These are phyloP conservation scores for Anoura caudifer DNA, from an alignment of 2,113 vertebrate genomes.

Conservation along the genomic window DNA sequence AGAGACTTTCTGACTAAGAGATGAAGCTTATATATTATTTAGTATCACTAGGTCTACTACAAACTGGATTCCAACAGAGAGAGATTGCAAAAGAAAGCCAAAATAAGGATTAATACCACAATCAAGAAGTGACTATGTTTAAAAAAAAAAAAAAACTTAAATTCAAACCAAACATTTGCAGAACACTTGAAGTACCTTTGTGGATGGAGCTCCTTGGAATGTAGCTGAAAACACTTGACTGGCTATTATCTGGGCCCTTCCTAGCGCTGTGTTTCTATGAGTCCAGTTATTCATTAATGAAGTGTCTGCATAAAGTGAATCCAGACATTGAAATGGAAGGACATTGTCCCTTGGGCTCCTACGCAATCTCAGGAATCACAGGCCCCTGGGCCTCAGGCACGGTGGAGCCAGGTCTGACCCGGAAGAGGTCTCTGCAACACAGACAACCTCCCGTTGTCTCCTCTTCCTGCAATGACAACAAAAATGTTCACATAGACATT, in stretches of 20 bases:
- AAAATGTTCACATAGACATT: conserved; percentile 28
- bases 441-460: conserved; percentile 76
- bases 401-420: not conserved
- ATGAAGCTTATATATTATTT: not conserved
- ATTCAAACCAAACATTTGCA: conserved; percentile 6
- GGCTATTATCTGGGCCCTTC: not conserved
- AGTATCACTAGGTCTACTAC: not conserved
- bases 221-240: not conserved
- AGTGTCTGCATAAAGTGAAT: not conserved
- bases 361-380: not conserved
- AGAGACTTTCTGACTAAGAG: not conserved
- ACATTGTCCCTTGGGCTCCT: not conserved
- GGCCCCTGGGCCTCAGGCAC: not conserved
- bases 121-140: not conserved
- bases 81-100: not conserved
- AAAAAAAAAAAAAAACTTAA: not conserved
- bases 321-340: not conserved
- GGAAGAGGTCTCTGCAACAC: conserved; percentile 52
- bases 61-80: conserved; percentile 16
- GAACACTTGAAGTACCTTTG: not conserved
- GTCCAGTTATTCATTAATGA: not conserved
- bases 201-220: not conserved
- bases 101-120: not conserved
- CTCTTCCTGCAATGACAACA: conserved; percentile 60
- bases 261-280: not conserved